Conservation (phyloP, 2,113 vertebrate genomes). For the Dasypus novemcinctus region DNA sequence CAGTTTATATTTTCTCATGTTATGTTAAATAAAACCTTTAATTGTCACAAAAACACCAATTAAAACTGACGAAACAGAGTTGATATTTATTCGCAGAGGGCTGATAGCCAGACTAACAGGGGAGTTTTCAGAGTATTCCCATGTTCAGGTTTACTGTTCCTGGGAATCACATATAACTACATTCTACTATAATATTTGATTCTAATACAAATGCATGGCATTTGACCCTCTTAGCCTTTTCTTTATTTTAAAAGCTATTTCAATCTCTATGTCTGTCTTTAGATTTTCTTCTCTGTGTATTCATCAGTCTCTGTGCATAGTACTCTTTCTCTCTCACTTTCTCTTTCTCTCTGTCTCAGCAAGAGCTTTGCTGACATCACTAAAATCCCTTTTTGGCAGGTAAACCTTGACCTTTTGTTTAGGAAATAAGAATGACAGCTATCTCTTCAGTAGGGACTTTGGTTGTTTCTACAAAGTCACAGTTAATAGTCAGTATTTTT, state of each 20-base stretch:
- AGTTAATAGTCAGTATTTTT: not conserved
- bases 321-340: too few species aligned
- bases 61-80: not conserved
- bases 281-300: not conserved
- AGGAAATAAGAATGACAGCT: not conserved
- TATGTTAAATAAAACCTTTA: not conserved
- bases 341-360: not conserved
- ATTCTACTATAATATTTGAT: not conserved
- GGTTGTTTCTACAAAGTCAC: not conserved
- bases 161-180: not conserved
- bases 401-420: not conserved
- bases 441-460: not conserved
- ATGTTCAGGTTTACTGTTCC: not conserved
- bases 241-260: not conserved
- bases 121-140: not conserved
- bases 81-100: not conserved
- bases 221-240: not conserved
- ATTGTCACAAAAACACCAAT: not conserved
- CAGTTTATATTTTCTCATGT: not conserved
- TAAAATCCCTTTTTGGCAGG: not conserved
- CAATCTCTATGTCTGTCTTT: not conserved
- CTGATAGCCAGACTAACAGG: not conserved
- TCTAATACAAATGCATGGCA: not conserved
- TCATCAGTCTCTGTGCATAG: rapidly evolving
- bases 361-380: not conserved